phyloP scores from a whole-genome alignment of 2,113 vertebrate genomes.

The Micromys minutus region DNA sequence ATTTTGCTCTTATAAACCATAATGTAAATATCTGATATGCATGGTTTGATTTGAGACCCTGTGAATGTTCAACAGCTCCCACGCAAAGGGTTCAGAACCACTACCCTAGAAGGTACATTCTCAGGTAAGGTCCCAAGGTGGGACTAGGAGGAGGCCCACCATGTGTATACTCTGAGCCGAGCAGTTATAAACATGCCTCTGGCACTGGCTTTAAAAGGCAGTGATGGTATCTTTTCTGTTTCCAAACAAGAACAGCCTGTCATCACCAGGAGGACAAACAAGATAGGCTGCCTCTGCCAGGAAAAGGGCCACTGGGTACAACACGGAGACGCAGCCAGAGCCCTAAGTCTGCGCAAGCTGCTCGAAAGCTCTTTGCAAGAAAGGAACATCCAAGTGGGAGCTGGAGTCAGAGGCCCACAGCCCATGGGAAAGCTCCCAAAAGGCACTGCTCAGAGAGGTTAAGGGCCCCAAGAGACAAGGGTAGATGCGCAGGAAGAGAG shows the following conservation, averaged over 20 bases:
- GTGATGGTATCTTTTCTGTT: slow-evolving; percentile 39
- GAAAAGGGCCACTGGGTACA: not conserved
- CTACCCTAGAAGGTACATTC: not conserved
- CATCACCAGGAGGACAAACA: not conserved
- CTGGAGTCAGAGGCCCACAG: accelerated
- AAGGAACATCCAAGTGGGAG: not conserved
- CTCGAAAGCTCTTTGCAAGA: not conserved
- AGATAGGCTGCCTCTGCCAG: not conserved
- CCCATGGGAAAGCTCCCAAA: not conserved
- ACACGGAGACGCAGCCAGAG: not conserved
- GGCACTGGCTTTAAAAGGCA: not conserved
- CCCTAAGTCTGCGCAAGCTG: not conserved
- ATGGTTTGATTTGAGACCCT: not conserved
- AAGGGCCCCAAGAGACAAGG: not conserved
- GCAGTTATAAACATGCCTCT: not conserved
- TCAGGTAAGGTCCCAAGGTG: not conserved
- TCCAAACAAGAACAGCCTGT: slow-evolving; percentile 72
- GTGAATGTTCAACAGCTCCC: not conserved
- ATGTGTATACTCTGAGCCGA: not conserved
- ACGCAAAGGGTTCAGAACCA: no score
- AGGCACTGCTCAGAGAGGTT: not conserved
- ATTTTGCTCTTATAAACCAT: not conserved
- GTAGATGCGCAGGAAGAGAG: not conserved
- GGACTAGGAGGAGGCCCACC: not conserved
- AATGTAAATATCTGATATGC: not conserved